phyloP scores from a whole-genome alignment of 2,113 vertebrate species.

The Percina caprodes region DNA sequence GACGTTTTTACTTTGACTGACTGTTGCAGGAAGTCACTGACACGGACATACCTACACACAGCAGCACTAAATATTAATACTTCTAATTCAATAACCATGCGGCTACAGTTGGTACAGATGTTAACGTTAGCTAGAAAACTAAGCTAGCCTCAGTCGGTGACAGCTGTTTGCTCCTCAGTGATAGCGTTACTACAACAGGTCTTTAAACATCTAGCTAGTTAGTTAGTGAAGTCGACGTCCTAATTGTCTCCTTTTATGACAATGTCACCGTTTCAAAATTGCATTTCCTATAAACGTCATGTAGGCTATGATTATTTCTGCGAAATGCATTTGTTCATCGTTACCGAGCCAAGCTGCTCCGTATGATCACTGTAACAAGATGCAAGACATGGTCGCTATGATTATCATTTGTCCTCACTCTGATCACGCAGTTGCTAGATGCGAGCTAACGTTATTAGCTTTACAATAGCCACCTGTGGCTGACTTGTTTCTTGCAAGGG shows the following conservation, averaged over 20 bases:
- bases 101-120: background rate
- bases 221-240: background rate
- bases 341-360: conserved; percentile 1
- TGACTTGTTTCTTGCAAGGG: conserved; percentile 53
- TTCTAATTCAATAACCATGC: background rate
- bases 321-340: conserved; percentile 11
- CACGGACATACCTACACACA: background rate
- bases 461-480: conserved; percentile 77
- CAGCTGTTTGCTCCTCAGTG: background rate
- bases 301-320: no score
- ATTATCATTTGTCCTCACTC: conserved; percentile 43
- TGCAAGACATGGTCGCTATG: conserved; percentile 5
- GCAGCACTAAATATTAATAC: background rate
- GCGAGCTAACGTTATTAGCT: conserved; percentile 32
- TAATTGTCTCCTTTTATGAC: background rate
- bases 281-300: background rate
- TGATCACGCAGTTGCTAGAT: conserved; percentile 32
- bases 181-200: background rate
- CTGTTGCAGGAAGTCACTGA: background rate
- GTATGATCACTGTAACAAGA: conserved; percentile 15
- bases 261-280: background rate
- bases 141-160: conserved; percentile 42
- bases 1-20: background rate
- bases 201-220: background rate
- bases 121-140: conserved; percentile 42